Conservation (phyloP, 2,888 invertebrate species). For the Pasiphila rectangulata region DNA sequence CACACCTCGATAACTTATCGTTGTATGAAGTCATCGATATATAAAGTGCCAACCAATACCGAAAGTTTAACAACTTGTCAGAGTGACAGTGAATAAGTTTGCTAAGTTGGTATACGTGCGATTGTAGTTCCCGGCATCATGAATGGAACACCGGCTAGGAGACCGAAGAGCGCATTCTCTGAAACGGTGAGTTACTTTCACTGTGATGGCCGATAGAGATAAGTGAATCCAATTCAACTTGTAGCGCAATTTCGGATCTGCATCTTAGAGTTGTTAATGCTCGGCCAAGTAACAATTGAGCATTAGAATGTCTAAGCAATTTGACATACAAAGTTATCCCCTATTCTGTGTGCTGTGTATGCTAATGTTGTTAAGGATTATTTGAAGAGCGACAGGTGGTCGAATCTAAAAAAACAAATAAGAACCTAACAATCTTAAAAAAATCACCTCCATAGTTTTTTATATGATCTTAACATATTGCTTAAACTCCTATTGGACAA, state of each 20-base stretch:
- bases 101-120: conserved; percentile 52
- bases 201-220: conserved; percentile 32
- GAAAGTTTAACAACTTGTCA: conserved; percentile 36
- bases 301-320: no score
- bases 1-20: conserved; percentile 66
- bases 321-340: no score
- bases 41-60: conserved; percentile 49
- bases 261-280: not conserved
- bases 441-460: not conserved
- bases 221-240: conserved; percentile 20
- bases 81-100: conserved; percentile 75
- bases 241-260: conserved; percentile 1
- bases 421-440: not conserved
- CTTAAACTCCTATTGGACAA: no score
- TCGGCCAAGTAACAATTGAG: not conserved
- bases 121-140: conserved; percentile 61
- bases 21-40: conserved; percentile 78
- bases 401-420: not conserved
- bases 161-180: conserved; percentile 74
- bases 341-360: no score
- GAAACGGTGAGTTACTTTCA: conserved; percentile 60
- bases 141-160: conserved; percentile 75
- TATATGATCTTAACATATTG: no score
- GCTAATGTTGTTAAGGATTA: not conserved
- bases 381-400: conserved; percentile 5